These are phyloP conservation scores for Trichogramma pretiosum DNA, from an alignment of 1,140 invertebrate genomes.

Conservation along the genomic window DNA sequence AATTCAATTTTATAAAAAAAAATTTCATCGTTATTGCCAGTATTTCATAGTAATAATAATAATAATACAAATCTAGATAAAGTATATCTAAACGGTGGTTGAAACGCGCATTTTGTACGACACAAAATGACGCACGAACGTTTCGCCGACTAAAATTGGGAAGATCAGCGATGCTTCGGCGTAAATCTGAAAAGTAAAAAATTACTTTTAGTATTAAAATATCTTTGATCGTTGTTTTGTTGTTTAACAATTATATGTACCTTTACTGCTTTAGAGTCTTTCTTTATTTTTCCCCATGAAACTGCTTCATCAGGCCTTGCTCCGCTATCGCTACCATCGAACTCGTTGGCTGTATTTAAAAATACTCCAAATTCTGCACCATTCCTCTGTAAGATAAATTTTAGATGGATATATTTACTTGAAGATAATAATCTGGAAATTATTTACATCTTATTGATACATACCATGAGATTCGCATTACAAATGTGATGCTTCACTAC, in stretches of 20 bases:
- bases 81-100: conserved; percentile 13
- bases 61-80: too few species aligned
- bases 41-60: too few species aligned
- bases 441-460: not conserved
- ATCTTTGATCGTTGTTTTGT: not conserved
- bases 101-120: conserved; percentile 19
- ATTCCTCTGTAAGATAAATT: conserved; percentile 63
- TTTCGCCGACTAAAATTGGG: conserved; percentile 89
- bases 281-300: conserved; percentile 96
- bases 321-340: conserved; percentile 97
- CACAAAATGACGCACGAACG: conserved; percentile 59
- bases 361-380: conserved; percentile 96
- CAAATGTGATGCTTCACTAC: conserved; percentile 99
- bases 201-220: conserved; percentile 7
- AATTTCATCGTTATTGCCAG: too few species aligned
- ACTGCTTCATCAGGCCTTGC: conserved; percentile 96
- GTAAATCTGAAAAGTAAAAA: conserved; percentile 57
- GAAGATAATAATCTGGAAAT: conserved; percentile 4
- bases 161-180: conserved; percentile 93
- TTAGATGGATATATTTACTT: conserved; percentile 7
- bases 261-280: conserved; percentile 74
- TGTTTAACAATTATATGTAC: conserved; percentile 43
- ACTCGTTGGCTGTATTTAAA: conserved; percentile 95
- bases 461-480: conserved; percentile 92
- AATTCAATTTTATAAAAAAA: too few species aligned